These are phyloP conservation scores for Aurelia aurita DNA, from an alignment of 30 jellyfish, hydroid and myxozoan genomes.

Conservation along the genomic window DNA sequence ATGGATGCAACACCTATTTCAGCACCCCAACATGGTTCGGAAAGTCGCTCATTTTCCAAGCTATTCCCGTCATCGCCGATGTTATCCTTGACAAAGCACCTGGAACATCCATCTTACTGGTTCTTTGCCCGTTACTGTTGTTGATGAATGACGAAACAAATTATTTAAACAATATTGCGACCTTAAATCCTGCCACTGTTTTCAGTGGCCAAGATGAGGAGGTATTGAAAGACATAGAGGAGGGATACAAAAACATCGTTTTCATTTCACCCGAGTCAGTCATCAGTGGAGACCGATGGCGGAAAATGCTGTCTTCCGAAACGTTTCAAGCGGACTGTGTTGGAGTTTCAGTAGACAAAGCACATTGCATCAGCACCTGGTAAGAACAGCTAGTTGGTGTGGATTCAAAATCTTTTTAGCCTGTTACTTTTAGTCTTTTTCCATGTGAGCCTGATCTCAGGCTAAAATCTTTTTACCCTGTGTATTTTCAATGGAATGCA, in stretches of 20 bases:
- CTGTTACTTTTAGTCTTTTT: no score
- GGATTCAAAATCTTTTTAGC: background rate
- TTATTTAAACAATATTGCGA: background rate
- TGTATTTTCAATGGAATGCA: background rate
- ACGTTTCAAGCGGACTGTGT: conserved; percentile 21
- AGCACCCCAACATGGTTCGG: conserved; percentile 43
- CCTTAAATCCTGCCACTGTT: background rate
- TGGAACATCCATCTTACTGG: conserved; percentile 20
- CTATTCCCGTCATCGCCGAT: conserved; percentile 39
- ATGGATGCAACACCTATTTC: no score
- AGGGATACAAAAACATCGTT: conserved; percentile 10
- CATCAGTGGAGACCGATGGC: conserved; percentile 34
- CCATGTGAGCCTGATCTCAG: no score
- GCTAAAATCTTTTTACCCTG: background rate
- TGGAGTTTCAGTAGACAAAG: conserved; percentile 32
- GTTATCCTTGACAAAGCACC: background rate
- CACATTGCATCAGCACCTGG: conserved; percentile 37
- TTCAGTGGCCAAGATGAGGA: conserved; percentile 1
- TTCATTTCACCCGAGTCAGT: conserved; percentile 31
- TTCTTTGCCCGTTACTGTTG: conserved; percentile 8
- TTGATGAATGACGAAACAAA: background rate
- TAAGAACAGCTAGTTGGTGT: background rate
- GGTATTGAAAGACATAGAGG: conserved; percentile 7
- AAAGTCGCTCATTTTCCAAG: conserved; percentile 34
- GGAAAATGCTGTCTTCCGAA: conserved; percentile 21